A percentile compares a stretch with the other conserved stretches of the same genome.
Evolutionary conservation across 1,140 invertebrate species (phyloP).

Genomic region (Neodiprion virginianus): DNA sequence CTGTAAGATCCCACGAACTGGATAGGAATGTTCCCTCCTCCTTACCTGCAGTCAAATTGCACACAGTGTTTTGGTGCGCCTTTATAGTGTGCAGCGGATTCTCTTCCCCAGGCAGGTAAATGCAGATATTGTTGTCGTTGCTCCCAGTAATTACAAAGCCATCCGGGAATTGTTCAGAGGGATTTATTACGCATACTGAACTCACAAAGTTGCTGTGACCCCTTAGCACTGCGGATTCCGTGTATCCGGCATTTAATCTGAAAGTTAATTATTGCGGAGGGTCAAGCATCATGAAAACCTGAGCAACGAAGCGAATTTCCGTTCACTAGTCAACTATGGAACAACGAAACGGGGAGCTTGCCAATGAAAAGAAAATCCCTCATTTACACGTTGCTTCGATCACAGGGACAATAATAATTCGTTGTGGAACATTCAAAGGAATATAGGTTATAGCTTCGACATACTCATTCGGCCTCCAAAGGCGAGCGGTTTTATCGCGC

Average conservation of each 20-base stretch:
- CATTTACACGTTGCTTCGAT: no score
- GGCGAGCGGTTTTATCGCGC: constrained; percentile 82
- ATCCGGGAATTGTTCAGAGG: constrained; percentile 71
- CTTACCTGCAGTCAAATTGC: constrained; percentile 67
- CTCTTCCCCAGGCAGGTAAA: constrained; percentile 70
- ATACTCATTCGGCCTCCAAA: constrained; percentile 84
- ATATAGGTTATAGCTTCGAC: constrained; percentile 35
- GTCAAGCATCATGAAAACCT: no score
- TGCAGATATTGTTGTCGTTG: constrained; percentile 84
- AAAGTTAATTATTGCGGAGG: background rate
- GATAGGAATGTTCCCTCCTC: constrained; percentile 68
- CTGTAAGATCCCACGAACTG: constrained; percentile 92
- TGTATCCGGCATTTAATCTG: constrained; percentile 52
- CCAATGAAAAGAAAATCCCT: no score
- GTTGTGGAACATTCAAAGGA: no score
- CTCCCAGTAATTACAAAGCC: constrained; percentile 88
- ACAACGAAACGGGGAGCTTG: no score
- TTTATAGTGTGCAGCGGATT: constrained; percentile 72
- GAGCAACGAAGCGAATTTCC: no score
- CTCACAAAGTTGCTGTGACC: constrained; percentile 89
- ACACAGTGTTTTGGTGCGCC: constrained; percentile 83
- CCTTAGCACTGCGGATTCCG: constrained; percentile 72
- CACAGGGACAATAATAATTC: no score
- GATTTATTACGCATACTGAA: constrained; percentile 77
- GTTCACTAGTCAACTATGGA: no score